Percentiles rank a stretch among this genome's conserved stretches.
These are phyloP conservation scores for Ahaetulla prasina DNA, from an alignment of 2,113 vertebrate species.

Conservation along the genomic window DNA sequence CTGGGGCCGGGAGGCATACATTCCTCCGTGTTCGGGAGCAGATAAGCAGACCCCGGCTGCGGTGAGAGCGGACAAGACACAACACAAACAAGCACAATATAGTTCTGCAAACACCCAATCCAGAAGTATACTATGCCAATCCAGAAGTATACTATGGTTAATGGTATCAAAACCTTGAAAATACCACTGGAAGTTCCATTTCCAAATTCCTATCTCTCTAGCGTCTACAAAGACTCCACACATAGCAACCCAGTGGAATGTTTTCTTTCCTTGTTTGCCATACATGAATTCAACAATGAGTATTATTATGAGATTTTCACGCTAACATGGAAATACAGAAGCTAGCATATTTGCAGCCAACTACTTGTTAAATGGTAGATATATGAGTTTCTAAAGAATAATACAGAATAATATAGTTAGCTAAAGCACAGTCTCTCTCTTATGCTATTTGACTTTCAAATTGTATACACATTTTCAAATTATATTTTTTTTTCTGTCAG, in stretches of 20 bases:
- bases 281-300: neutral
- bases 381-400: constrained; percentile 6
- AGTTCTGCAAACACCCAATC: neutral
- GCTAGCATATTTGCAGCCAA: neutral
- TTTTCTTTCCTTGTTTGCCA: neutral
- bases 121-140: neutral
- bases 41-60: too few relatives aligned
- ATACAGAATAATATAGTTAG: neutral
- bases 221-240: neutral
- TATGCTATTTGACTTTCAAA: constrained; percentile 28
- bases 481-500: neutral
- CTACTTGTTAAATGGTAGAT: neutral
- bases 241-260: neutral
- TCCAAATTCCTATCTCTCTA: neutral
- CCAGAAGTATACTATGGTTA: neutral
- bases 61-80: too few relatives aligned
- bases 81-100: neutral
- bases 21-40: too few relatives aligned
- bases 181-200: neutral
- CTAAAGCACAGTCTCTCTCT: neutral
- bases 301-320: constrained; percentile 7
- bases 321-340: neutral
- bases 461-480: neutral
- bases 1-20: too few relatives aligned
- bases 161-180: neutral